These are phyloP conservation scores for Monoplex corrugatus DNA, from an alignment of 2,888 invertebrate species.

Conservation along the genomic window DNA sequence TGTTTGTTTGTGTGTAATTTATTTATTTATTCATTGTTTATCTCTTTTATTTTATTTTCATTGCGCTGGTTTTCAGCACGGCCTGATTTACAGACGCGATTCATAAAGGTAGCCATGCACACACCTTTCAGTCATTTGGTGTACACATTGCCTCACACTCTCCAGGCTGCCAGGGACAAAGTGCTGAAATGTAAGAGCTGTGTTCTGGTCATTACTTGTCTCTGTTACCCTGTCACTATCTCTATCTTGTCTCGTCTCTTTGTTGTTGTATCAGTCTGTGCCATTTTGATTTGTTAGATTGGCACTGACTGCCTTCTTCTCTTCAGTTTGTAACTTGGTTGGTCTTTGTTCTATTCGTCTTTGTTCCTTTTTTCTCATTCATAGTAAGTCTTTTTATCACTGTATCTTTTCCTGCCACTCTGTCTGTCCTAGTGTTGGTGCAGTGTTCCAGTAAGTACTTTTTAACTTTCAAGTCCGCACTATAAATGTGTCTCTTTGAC, in stretches of 20 bases:
- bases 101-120: constrained; percentile 65
- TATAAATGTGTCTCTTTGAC: neutral
- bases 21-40: no score
- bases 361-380: neutral
- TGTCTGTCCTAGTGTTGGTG: no score
- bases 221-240: neutral
- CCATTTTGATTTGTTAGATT: neutral
- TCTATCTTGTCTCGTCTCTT: neutral
- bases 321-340: neutral
- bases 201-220: neutral
- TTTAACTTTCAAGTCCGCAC: no score
- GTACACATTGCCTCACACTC: constrained; percentile 67
- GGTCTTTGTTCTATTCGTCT: neutral
- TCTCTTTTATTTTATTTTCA: neutral
- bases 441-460: neutral
- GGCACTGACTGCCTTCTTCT: neutral
- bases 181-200: constrained; percentile 53
- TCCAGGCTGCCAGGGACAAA: constrained; percentile 65
- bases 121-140: constrained; percentile 69
- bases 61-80: constrained; percentile 62
- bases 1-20: no score
- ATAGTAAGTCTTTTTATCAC: neutral
- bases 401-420: no score
- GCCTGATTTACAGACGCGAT: constrained; percentile 67
- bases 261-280: neutral